Evolutionary conservation across 2,888 invertebrate genomes (phyloP).

Genomic region (Agriopis aurantiaria): DNA sequence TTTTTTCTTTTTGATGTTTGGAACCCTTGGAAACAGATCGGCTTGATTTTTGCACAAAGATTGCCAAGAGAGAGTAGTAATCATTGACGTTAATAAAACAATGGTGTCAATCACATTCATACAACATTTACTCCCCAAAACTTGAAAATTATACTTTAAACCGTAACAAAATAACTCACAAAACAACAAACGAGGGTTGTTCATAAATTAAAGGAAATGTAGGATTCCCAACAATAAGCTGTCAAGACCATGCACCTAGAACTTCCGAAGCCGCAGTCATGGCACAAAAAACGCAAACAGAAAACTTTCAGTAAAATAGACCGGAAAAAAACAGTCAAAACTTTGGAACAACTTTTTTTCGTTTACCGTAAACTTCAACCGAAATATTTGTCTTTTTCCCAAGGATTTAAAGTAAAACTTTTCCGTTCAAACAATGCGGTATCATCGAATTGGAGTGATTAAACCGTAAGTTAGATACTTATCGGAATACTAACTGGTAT

Average conservation of each 20-base stretch:
- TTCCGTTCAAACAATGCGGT: conserved; percentile 16
- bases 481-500: background rate
- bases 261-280: conserved; percentile 20
- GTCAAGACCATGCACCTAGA: conserved; percentile 33
- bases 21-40: too few species aligned
- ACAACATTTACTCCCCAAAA: too few species aligned
- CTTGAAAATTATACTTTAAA: too few species aligned
- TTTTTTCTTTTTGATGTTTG: too few species aligned
- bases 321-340: conserved; percentile 24
- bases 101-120: too few species aligned
- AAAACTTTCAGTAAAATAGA: conserved; percentile 23
- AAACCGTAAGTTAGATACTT: background rate
- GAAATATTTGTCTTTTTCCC: conserved; percentile 33
- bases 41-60: too few species aligned
- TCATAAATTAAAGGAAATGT: conserved; percentile 22
- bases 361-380: conserved; percentile 25
- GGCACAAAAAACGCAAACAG: conserved; percentile 25
- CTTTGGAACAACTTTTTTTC: conserved; percentile 31
- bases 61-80: too few species aligned
- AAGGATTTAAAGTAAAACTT: conserved; percentile 19
- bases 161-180: too few species aligned
- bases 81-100: too few species aligned
- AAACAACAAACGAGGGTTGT: background rate
- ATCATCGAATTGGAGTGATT: background rate
- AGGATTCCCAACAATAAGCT: conserved; percentile 25